Percentiles rank a stretch among this genome's conserved stretches.
Evolutionary conservation across 2,888 invertebrate genomes (phyloP).

Genomic region (Leptinotarsa haldemani): DNA sequence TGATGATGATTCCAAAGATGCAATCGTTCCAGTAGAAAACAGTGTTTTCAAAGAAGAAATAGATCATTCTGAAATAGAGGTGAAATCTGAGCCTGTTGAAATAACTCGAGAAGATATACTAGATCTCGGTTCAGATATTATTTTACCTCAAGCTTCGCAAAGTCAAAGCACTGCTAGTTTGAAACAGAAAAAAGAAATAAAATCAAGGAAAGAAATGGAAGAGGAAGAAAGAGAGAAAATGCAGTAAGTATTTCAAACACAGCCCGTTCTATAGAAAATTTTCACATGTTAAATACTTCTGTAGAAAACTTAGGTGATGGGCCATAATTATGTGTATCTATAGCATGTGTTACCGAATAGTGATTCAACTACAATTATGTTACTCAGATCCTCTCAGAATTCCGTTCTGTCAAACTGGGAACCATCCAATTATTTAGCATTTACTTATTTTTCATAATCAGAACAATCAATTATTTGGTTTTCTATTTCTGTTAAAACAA

Average conservation of each 20-base stretch:
- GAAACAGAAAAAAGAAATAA: slow-evolving; percentile 74
- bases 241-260: slow-evolving; percentile 77
- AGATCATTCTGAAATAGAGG: slow-evolving; percentile 20
- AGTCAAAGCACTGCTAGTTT: slow-evolving; percentile 44
- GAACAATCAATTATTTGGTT: too few species aligned
- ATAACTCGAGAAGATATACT: slow-evolving; percentile 46
- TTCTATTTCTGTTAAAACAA: too few species aligned
- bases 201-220: slow-evolving; percentile 85
- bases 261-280: too few species aligned
- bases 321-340: too few species aligned
- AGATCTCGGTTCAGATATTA: slow-evolving; percentile 59
- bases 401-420: too few species aligned
- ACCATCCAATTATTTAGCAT: too few species aligned
- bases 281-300: too few species aligned
- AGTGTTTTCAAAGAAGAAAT: slow-evolving; percentile 46
- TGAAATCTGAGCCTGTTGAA: slow-evolving; percentile 28
- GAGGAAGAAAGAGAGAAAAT: slow-evolving; percentile 96
- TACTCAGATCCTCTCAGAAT: too few species aligned
- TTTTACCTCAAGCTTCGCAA: slow-evolving; percentile 61
- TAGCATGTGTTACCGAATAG: too few species aligned
- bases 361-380: too few species aligned
- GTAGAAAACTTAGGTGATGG: too few species aligned
- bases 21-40: slow-evolving; percentile 57
- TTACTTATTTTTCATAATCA: too few species aligned
- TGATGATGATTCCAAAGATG: slow-evolving; percentile 58